Evolutionary conservation across 2,113 vertebrate species (phyloP).

Genomic region (Variabilichromis moorii): DNA sequence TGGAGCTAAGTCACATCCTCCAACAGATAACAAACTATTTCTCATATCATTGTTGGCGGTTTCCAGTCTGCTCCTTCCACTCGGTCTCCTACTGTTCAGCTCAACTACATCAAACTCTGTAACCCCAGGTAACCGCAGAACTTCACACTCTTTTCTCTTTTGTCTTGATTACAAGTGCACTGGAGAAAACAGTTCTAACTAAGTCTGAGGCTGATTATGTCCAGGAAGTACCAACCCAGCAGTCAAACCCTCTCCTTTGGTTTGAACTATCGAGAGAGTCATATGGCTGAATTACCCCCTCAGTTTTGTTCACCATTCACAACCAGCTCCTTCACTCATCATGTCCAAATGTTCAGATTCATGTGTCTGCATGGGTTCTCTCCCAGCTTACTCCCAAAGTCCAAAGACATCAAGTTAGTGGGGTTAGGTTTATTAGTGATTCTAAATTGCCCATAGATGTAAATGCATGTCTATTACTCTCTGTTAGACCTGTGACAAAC

Average conservation of each 20-base stretch:
- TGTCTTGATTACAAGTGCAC: neutral
- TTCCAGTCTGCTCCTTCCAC: neutral
- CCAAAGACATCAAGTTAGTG: neutral
- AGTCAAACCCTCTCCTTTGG: neutral
- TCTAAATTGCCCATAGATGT: neutral
- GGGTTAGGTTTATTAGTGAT: neutral
- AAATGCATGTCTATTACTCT: neutral
- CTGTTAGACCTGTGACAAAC: neutral
- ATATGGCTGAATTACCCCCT: rapidly evolving
- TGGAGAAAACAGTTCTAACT: neutral
- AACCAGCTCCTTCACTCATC: neutral
- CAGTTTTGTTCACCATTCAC: neutral
- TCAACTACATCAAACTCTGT: neutral
- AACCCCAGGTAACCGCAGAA: neutral
- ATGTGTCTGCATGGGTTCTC: neutral
- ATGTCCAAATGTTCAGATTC: neutral
- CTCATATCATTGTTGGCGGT: neutral
- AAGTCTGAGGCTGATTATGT: neutral
- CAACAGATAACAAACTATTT: neutral
- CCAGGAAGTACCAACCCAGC: neutral
- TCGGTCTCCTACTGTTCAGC: neutral
- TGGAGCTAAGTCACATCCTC: neutral
- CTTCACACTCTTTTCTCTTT: neutral
- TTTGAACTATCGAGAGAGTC: neutral
- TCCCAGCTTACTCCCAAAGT: neutral